phyloP scores from a whole-genome alignment of 1,140 invertebrate genomes.

The Ptiloglossa arizonensis region DNA sequence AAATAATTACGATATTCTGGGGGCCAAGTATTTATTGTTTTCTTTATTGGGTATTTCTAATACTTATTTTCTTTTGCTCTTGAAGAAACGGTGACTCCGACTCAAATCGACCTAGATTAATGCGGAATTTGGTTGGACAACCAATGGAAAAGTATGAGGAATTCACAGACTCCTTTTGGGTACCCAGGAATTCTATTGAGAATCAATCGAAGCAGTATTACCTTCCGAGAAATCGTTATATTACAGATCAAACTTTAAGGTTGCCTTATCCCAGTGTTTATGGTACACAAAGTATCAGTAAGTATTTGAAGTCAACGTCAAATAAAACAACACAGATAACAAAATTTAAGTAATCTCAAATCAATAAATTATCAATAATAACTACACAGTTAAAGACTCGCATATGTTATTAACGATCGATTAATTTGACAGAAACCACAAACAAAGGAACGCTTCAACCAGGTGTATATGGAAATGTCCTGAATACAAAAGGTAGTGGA shows the following conservation, averaged over 20 bases:
- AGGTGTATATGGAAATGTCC: constrained; percentile 74
- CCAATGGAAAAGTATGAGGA: constrained; percentile 69
- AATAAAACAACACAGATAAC: neutral
- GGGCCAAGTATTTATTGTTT: neutral
- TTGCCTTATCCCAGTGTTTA: constrained; percentile 78
- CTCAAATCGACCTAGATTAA: constrained; percentile 63
- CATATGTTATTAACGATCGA: neutral
- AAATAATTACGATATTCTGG: neutral
- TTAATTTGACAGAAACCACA: constrained; percentile 65
- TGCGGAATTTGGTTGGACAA: constrained; percentile 61
- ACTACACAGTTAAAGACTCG: neutral
- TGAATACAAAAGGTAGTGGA: constrained; percentile 77
- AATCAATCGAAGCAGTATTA: constrained; percentile 85
- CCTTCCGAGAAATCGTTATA: constrained; percentile 83
- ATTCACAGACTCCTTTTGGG: constrained; percentile 71
- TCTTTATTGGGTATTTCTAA: neutral
- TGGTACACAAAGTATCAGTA: constrained; percentile 70
- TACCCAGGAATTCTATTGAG: constrained; percentile 69
- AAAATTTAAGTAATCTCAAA: neutral
- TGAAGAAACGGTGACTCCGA: constrained; percentile 73
- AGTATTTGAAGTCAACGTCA: constrained; percentile 41
- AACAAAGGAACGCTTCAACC: constrained; percentile 73
- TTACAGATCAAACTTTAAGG: constrained; percentile 81
- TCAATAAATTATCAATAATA: too few relatives aligned
- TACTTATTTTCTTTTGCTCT: constrained; percentile 49